Evolutionary conservation across 2,113 vertebrate genomes (phyloP).

Genomic region (Platichthys flesus): DNA sequence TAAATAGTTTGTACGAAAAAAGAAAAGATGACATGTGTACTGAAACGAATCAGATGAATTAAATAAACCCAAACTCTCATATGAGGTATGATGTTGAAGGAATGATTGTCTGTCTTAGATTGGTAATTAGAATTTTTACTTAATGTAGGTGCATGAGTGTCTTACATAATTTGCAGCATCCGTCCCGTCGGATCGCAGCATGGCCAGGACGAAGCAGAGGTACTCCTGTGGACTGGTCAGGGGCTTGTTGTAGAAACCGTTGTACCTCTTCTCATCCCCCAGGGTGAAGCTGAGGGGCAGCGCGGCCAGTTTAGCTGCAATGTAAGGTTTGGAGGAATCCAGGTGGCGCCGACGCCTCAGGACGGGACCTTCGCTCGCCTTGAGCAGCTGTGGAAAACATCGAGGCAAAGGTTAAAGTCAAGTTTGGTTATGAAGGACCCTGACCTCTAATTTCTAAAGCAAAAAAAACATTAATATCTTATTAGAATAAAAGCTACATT

Average conservation of each 20-base stretch:
- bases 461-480: background rate
- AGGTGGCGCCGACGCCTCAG: slow-evolving; percentile 86
- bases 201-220: slow-evolving; percentile 93
- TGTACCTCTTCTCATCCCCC: slow-evolving; percentile 93
- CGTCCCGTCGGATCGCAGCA: slow-evolving; percentile 85
- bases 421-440: background rate
- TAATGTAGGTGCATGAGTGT: background rate
- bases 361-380: slow-evolving; percentile 78
- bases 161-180: slow-evolving; percentile 76
- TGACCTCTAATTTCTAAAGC: background rate
- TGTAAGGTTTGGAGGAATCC: slow-evolving; percentile 89
- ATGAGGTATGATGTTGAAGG: background rate
- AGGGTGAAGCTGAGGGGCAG: slow-evolving; percentile 91
- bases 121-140: background rate
- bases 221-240: slow-evolving; percentile 89
- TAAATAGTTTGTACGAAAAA: slow-evolving; percentile 21
- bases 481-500: background rate
- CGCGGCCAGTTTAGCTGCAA: slow-evolving; percentile 90
- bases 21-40: slow-evolving; percentile 9
- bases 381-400: slow-evolving; percentile 85
- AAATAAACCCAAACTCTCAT: background rate
- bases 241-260: slow-evolving; percentile 94
- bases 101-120: background rate
- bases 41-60: background rate
- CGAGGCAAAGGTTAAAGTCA: slow-evolving; percentile 7